Conservation (phyloP, 2,113 vertebrate species). For the Psilopogon haemacephalus region DNA sequence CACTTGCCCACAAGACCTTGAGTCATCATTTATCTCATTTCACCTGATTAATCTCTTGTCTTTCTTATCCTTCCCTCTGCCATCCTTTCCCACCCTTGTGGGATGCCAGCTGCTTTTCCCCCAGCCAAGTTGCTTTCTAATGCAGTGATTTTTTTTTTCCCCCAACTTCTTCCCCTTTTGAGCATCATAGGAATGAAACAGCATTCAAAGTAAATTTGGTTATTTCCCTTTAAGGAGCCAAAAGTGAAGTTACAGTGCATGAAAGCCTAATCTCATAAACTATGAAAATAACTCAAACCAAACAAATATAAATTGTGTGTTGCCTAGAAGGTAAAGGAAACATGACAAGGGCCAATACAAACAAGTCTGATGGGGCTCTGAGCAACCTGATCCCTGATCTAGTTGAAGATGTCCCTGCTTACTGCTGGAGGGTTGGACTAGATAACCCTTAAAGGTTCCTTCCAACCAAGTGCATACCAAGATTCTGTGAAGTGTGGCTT, state of each 20-base stretch:
- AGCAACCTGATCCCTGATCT: too few species aligned
- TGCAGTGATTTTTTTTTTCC: neutral
- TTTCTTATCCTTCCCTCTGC: neutral
- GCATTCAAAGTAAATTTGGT: neutral
- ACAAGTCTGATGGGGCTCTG: neutral
- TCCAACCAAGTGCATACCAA: too few species aligned
- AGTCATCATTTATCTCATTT: neutral
- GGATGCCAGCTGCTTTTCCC: neutral
- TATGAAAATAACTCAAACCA: neutral
- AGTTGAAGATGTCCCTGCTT: too few species aligned
- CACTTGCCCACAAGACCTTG: rapidly evolving
- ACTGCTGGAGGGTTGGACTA: too few species aligned
- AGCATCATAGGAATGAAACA: neutral
- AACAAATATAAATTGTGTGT: neutral
- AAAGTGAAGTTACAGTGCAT: neutral
- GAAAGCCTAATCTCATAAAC: neutral
- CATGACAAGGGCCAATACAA: neutral
- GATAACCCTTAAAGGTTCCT: too few species aligned
- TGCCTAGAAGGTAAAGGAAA: neutral
- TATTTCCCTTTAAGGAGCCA: neutral
- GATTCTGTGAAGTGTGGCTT: neutral
- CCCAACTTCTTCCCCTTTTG: neutral
- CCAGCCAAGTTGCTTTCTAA: neutral
- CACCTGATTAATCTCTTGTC: neutral
- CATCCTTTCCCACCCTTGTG: neutral